A percentile compares a stretch with the other conserved stretches of the same genome.
Conservation (phyloP, 1,140 invertebrate genomes). For the Eulimnadia texana region DNA sequence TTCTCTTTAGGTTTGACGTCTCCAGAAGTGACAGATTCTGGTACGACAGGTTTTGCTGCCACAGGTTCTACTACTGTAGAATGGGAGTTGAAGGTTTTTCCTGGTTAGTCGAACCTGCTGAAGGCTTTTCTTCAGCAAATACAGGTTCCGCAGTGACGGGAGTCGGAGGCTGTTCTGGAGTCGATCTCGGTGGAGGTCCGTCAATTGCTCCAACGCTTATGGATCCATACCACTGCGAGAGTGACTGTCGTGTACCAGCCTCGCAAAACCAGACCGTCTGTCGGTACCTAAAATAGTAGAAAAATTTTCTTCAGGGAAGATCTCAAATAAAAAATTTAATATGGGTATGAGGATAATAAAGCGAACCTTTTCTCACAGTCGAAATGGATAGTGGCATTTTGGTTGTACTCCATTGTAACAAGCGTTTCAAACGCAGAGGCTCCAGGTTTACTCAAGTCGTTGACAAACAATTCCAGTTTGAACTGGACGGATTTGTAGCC, state of each 20-base stretch:
- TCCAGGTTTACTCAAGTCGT: slow-evolving; percentile 82
- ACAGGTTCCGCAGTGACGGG: slow-evolving; percentile 19
- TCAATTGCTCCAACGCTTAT: slow-evolving; percentile 26
- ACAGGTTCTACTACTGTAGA: slow-evolving; percentile 1
- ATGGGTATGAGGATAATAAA: no score
- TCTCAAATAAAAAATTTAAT: no score
- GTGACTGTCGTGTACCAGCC: slow-evolving; percentile 91
- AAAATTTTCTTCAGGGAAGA: no score
- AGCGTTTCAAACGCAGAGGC: slow-evolving; percentile 85
- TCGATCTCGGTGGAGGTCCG: slow-evolving; percentile 11
- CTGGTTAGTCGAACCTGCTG: no score
- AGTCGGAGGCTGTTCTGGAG: slow-evolving; percentile 21
- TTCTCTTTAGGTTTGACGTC: slow-evolving; percentile 14
- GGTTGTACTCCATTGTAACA: slow-evolving; percentile 82
- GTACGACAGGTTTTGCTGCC: neutral
- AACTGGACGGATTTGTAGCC: slow-evolving; percentile 94
- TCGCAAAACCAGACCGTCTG: slow-evolving; percentile 77
- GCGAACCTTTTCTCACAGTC: slow-evolving; percentile 56
- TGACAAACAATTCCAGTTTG: slow-evolving; percentile 90
- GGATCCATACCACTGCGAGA: slow-evolving; percentile 73
- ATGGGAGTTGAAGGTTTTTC: slow-evolving; percentile 2
- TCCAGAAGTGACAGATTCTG: slow-evolving; percentile 3
- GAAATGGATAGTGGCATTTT: slow-evolving; percentile 83
- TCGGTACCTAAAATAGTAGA: slow-evolving; percentile 9
- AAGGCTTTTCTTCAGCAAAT: no score